Conservation (phyloP, 92 coral and sea anemone genomes). For the Ricordea florida region DNA sequence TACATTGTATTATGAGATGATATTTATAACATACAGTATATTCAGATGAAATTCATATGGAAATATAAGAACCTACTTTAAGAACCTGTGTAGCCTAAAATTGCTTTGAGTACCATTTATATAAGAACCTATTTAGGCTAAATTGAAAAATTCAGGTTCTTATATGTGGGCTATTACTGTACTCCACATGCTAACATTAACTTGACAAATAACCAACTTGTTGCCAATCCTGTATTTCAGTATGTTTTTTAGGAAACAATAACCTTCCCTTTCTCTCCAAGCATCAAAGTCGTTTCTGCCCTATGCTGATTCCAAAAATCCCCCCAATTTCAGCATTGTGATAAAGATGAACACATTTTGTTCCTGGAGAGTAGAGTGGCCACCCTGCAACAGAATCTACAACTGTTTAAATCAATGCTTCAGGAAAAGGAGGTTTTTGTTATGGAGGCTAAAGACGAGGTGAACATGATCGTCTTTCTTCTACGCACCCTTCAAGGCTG, state of each 20-base stretch:
- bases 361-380: constrained; percentile 79
- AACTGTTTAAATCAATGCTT: constrained; percentile 62
- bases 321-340: constrained; percentile 42
- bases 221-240: not conserved
- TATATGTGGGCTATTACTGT: too few relatives aligned
- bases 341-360: constrained; percentile 44
- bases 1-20: too few relatives aligned
- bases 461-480: constrained; percentile 11
- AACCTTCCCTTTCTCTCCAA: too few relatives aligned
- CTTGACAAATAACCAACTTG: not conserved
- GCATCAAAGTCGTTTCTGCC: not conserved
- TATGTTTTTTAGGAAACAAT: too few relatives aligned
- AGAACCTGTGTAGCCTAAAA: too few relatives aligned
- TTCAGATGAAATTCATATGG: too few relatives aligned
- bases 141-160: too few relatives aligned
- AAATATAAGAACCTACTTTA: too few relatives aligned
- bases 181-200: too few relatives aligned
- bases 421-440: constrained; percentile 48
- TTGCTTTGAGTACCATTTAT: too few relatives aligned
- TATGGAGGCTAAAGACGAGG: constrained; percentile 52
- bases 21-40: too few relatives aligned
- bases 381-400: constrained; percentile 85
- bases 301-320: constrained; percentile 9
- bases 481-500: not conserved
- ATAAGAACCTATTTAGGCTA: too few relatives aligned